These are phyloP conservation scores for Invenusta paracnida DNA, from an alignment of 2,888 invertebrate species.

Conservation along the genomic window DNA sequence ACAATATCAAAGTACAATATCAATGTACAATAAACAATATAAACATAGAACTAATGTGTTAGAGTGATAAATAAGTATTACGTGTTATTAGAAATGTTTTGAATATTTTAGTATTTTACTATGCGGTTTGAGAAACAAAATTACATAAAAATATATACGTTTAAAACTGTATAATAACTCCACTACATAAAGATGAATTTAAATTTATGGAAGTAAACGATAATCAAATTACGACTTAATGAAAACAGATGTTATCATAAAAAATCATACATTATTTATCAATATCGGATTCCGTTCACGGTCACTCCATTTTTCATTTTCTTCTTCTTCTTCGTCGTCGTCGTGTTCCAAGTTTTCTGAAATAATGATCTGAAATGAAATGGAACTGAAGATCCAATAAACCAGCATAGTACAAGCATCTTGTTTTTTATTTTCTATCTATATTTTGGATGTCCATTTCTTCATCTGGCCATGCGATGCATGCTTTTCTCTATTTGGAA, in stretches of 20 bases:
- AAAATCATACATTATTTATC: background rate
- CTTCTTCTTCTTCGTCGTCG: conserved; percentile 5
- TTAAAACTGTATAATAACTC: background rate
- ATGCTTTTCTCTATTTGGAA: conserved; percentile 7
- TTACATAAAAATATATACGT: background rate
- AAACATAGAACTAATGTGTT: background rate
- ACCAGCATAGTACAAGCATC: background rate
- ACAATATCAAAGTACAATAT: background rate
- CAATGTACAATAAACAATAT: conserved; percentile 8
- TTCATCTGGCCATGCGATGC: conserved; percentile 6
- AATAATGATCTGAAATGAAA: background rate
- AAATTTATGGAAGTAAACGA: conserved; percentile 9
- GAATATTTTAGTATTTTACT: background rate
- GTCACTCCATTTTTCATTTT: conserved; percentile 21
- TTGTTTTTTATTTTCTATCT: background rate
- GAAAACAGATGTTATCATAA: conserved; percentile 9
- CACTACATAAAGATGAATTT: background rate
- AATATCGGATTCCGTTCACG: conserved; percentile 13
- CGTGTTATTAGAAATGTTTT: conserved; percentile 20
- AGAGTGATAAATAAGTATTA: conserved; percentile 3
- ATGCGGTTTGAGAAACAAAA: background rate
- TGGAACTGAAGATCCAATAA: conserved; percentile 21
- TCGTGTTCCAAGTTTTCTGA: background rate
- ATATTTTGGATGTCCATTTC: background rate
- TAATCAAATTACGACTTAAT: conserved; percentile 9